Conservation (phyloP, 2,797 vertebrate genomes). For the Brachymystax lenok region DNA sequence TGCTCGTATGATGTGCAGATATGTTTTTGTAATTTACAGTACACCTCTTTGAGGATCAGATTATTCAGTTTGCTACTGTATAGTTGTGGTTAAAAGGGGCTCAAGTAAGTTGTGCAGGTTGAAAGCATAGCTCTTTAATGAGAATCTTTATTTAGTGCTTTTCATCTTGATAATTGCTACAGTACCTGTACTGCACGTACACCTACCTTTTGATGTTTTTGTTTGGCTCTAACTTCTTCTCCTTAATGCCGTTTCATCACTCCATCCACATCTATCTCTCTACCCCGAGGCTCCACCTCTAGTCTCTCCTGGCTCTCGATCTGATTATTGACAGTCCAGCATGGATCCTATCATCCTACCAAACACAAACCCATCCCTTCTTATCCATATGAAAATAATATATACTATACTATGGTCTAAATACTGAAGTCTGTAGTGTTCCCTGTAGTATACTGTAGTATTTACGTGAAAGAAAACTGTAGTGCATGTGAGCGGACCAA, state of each 20-base stretch:
- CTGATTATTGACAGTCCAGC: not conserved
- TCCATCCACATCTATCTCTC: not conserved
- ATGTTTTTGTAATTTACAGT: not conserved
- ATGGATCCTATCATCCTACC: not conserved
- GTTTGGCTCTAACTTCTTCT: not conserved
- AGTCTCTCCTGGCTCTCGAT: not conserved
- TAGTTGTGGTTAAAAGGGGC: not conserved
- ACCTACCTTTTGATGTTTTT: not conserved
- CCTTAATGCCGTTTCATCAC: not conserved
- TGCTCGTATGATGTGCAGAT: not conserved
- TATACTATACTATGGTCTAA: too few relatives aligned
- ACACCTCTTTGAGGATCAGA: not conserved
- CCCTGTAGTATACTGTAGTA: too few relatives aligned
- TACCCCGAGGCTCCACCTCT: not conserved
- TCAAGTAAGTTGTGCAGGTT: not conserved
- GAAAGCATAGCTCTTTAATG: not conserved
- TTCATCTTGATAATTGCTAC: too few relatives aligned
- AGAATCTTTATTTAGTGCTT: too few relatives aligned
- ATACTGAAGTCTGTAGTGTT: too few relatives aligned
- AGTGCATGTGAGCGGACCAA: too few relatives aligned
- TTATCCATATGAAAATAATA: not conserved
- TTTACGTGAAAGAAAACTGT: too few relatives aligned
- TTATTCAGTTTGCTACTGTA: not conserved
- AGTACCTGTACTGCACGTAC: not conserved
- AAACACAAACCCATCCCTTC: slow-evolving; percentile 10